Base-by-base conservation (phyloP, 1,140 invertebrate species). In the Frieseomelitta varia region DNA sequence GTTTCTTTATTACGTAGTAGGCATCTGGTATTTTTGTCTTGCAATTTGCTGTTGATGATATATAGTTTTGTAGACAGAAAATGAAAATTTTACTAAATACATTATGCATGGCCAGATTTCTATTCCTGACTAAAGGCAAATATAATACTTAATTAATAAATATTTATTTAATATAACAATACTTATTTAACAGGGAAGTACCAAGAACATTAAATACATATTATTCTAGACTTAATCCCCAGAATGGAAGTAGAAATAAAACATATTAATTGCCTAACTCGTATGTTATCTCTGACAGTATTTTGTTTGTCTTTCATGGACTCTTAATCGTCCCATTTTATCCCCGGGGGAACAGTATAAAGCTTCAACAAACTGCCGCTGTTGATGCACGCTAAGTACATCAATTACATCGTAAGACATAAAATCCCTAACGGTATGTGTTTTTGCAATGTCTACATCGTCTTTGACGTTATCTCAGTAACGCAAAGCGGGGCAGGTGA, bases 371-470 rank as follows among this genome's bases (percentile, higher is more conserved):
- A 73, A n/a, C 71, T 73, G 3, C 3, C 39, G 24, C 4, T 17
- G 71, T 53, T 73, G 39, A 53, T 27, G 39, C 47, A 27, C 15
- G 71, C n/a, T 73, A 73, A 73, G 47, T 27, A 73, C 47, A 27
- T 73, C 71, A 55, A 51, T 73, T 73, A 73, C n/a, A 27, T 27
- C 17, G 71, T 55, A 53, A 47, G 71, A 53, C 71, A 8, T 27
- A 6, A 53, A 73, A 73, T 73, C 71, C 47, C 71, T 73, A n/a
- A 73, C 47, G n/a, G 47, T 17, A 17, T 11, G n/a, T 53, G 71
- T 73, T 73, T 30, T 73, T 30, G 8, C 39, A 73, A 73, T n/a
- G 47, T 51, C 30, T 73, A 53, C 71, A 73, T 30, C 39, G 69
- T 21, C 24, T 51, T 10, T 27, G n/a, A 19, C n/a, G 47, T 73